Conservation (phyloP, 30 jellyfish, hydroid and myxozoan species). For the Rhopilema esculentum region DNA sequence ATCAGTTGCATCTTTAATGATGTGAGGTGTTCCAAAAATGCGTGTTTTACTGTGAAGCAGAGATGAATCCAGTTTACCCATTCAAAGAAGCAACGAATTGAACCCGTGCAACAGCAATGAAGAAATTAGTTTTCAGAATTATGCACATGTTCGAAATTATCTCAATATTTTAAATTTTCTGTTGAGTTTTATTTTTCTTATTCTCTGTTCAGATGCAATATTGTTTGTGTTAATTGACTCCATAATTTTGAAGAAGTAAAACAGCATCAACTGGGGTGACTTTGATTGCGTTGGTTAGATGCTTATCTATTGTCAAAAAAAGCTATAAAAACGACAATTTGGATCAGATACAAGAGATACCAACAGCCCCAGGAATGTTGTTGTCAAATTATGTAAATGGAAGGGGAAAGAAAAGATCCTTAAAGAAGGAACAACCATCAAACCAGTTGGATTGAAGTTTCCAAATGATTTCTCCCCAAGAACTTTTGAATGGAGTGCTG, state of each 20-base stretch:
- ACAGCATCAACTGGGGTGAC: neutral
- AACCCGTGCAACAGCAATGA: neutral
- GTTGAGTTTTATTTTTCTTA: neutral
- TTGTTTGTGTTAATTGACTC: neutral
- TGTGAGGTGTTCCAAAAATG: too few species aligned
- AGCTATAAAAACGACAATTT: neutral
- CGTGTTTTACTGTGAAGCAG: neutral
- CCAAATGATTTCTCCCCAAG: constrained; percentile 5
- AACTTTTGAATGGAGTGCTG: constrained; percentile 4
- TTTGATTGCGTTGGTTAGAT: neutral
- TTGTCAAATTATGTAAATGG: constrained; percentile 8
- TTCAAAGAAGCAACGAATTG: neutral
- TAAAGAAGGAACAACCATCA: neutral
- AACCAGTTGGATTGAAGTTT: constrained; percentile 8
- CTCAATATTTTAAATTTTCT: neutral
- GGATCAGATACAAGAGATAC: neutral
- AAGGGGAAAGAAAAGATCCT: constrained; percentile 12
- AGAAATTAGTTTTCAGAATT: neutral
- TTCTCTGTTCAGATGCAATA: neutral
- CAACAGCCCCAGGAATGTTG: constrained; percentile 19
- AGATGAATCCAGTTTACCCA: too few species aligned
- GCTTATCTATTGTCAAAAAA: neutral
- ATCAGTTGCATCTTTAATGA: neutral
- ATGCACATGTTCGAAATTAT: neutral
- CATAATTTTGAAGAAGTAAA: neutral